Base-by-base conservation (phyloP, 2,888 invertebrate genomes). In the Rhagonycha lutea region DNA sequence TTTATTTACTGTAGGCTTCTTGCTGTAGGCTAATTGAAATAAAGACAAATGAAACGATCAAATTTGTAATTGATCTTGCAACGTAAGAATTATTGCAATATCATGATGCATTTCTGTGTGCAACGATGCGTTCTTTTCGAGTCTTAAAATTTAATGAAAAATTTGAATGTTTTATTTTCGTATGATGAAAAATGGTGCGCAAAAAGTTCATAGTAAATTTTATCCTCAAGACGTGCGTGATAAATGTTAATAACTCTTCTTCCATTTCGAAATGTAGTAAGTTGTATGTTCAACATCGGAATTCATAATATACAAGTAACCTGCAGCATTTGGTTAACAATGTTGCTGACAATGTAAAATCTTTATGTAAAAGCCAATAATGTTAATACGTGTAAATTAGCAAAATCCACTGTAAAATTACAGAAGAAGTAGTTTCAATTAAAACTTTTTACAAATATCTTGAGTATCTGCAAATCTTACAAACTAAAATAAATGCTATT, bases 221-320 rank as follows among this genome's bases (percentile, higher is more conserved):
- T 70, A 68, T 73, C 73, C 62, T 70, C 68, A 29, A 74, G 76
- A 76, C 76, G 68, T 76, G 76, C 76, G 76, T 76, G 76, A 76
- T 71, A 73, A 76, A 73, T 76, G 47, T 69, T 62, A 71, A 76
- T 76, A 76, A 71, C 68, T 76, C 76, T 73, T 76, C 62, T 63
- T 70, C 26, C 68, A 71, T 76, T 73, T 69, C 70, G 70, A 73
- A 73, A 73, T 61, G 24, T 60, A 73, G 68, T 71, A 69, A 70
- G 70, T 76, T 70, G 69, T 69, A 62, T 63, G 24, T 63, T 72
- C 23, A 69, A 72, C 69, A 61, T 75, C 68, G 32, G 73, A 74
- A 76, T 76, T 76, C 71, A 76, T 73, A 68, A 67, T 72, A 62
- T 63, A 63, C 63, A 14, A 63, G 63, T 63, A 63, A 63, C 63